Conservation (phyloP, 1,140 invertebrate genomes). For the Aphelinus certus region DNA sequence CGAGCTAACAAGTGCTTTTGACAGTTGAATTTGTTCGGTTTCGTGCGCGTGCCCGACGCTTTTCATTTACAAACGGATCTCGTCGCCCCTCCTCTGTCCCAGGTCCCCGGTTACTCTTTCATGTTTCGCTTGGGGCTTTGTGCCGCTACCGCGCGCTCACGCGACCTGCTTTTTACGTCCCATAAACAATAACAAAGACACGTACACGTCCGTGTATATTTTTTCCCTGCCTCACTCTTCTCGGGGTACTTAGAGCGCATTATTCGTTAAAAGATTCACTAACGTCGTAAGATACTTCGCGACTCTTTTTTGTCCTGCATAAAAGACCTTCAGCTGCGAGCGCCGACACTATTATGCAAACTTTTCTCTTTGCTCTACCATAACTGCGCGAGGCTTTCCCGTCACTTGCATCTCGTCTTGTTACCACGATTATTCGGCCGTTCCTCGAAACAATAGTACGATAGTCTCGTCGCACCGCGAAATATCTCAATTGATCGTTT, state of each 20-base stretch:
- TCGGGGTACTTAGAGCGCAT: background rate
- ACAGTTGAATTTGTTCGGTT: too few species aligned
- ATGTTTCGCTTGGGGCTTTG: too few species aligned
- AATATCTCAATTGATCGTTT: background rate
- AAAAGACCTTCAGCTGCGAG: background rate
- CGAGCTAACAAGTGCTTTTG: too few species aligned
- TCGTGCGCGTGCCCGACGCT: too few species aligned
- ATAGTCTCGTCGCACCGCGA: background rate
- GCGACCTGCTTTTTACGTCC: too few species aligned
- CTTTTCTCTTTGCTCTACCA: constrained; percentile 15
- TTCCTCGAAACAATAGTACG: constrained; percentile 5
- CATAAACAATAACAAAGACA: too few species aligned
- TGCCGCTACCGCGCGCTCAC: too few species aligned
- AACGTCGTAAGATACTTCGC: constrained; percentile 23
- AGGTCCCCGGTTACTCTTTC: too few species aligned
- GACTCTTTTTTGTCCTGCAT: constrained; percentile 7
- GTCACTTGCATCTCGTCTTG: constrained; percentile 3
- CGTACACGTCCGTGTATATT: background rate
- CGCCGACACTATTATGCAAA: constrained; percentile 19
- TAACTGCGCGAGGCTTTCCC: background rate
- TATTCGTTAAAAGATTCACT: constrained; percentile 27
- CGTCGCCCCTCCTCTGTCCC: background rate
- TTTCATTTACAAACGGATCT: too few species aligned
- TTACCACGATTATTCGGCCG: background rate
- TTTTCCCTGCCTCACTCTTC: background rate